Evolutionary conservation across 2,888 invertebrate species (phyloP).

Genomic region (Drosophila borborema): DNA sequence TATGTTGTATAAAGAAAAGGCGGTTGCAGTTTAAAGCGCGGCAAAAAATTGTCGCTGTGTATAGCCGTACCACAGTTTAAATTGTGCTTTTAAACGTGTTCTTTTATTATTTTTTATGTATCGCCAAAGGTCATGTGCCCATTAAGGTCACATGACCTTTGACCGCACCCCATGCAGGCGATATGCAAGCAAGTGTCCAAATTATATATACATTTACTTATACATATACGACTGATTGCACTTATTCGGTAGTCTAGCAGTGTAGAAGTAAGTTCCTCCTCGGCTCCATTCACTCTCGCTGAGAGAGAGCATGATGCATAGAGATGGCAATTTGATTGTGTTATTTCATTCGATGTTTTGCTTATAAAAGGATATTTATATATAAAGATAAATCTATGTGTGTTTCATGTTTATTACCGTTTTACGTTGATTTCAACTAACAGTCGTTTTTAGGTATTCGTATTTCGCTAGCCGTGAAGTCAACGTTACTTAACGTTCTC

Average conservation of each 20-base stretch:
- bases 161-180: constrained; percentile 24
- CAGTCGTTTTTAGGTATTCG: background rate
- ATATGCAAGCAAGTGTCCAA: background rate
- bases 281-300: background rate
- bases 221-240: background rate
- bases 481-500: constrained; percentile 54
- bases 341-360: background rate
- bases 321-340: background rate
- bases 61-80: constrained; percentile 20
- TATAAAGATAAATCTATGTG: background rate
- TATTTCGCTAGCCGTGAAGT: constrained; percentile 40
- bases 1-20: constrained; percentile 25
- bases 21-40: constrained; percentile 45
- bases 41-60: constrained; percentile 22
- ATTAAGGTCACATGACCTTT: constrained; percentile 1
- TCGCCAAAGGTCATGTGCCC: background rate
- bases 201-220: background rate
- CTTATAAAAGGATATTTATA: background rate
- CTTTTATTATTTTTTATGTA: background rate
- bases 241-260: constrained; percentile 1
- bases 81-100: constrained; percentile 6
- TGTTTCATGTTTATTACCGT: background rate
- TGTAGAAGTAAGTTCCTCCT: background rate
- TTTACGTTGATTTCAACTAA: constrained; percentile 8
- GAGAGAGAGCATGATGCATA: background rate